A percentile compares a stretch with the other conserved stretches of the same genome.
Conservation (phyloP, 2,888 invertebrate genomes). For the Drosophila falleni region DNA sequence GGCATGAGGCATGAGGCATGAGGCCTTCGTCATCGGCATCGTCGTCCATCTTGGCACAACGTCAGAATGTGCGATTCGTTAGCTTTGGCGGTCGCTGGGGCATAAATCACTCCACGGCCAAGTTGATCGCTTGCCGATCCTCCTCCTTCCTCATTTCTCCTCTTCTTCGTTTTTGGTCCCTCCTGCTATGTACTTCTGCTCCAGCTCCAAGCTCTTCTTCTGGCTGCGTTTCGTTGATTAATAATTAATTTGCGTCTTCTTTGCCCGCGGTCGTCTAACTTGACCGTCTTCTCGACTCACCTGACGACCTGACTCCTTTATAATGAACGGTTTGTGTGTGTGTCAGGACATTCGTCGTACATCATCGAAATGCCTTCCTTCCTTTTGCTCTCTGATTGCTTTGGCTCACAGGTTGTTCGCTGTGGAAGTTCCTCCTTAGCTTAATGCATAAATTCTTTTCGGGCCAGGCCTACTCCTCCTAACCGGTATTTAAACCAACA, state of each 20-base stretch:
- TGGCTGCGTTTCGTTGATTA: conserved; percentile 83
- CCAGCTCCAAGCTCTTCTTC: conserved; percentile 26
- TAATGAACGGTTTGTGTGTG: conserved; percentile 78
- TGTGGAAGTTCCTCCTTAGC: conserved; percentile 43
- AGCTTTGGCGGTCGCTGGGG: conserved; percentile 70
- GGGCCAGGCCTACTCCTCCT: conserved; percentile 49
- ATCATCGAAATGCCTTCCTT: conserved; percentile 70
- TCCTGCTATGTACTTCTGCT: conserved; percentile 14
- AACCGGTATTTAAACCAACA: conserved; percentile 72
- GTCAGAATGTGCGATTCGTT: conserved; percentile 78
- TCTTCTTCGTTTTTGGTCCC: background rate
- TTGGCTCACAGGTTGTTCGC: conserved; percentile 63
- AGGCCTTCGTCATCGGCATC: conserved; percentile 50
- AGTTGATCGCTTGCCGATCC: conserved; percentile 47
- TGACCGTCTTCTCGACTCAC: conserved; percentile 50
- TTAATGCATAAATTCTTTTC: conserved; percentile 69
- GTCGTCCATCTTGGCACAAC: conserved; percentile 80
- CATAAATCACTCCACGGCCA: conserved; percentile 74
- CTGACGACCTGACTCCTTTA: conserved; percentile 80
- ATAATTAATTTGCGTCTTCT: conserved; percentile 84
- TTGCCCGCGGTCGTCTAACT: conserved; percentile 64
- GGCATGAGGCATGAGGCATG: conserved; percentile 32
- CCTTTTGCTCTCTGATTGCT: conserved; percentile 60
- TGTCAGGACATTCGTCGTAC: conserved; percentile 79
- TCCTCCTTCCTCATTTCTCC: conserved; percentile 11